Percentiles rank a stretch among this genome's conserved stretches.
phyloP scores from a whole-genome alignment of 2,888 invertebrate genomes.

The Argyresthia goedartella region DNA sequence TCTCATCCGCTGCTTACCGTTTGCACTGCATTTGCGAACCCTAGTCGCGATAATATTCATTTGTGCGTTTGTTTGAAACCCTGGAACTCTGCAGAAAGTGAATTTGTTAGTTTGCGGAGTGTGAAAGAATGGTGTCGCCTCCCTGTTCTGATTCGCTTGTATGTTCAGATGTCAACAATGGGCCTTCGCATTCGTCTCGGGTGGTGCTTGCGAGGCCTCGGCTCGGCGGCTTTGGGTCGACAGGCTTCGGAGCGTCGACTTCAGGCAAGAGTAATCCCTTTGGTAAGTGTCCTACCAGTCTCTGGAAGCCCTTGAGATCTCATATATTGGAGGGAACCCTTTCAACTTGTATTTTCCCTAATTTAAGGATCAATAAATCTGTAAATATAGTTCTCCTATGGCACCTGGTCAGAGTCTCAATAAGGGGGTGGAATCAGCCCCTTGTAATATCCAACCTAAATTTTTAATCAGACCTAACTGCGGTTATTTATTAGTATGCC shows the following conservation, averaged over 20 bases:
- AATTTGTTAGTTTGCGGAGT: neutral
- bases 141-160: neutral
- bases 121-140: neutral
- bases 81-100: no score
- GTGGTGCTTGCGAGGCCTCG: slow-evolving; percentile 58
- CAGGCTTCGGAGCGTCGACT: slow-evolving; percentile 39
- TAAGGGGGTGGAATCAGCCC: no score
- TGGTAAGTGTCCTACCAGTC: slow-evolving; percentile 38
- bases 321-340: no score
- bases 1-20: neutral
- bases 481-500: no score
- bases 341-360: no score
- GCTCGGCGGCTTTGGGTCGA: slow-evolving; percentile 51
- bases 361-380: no score
- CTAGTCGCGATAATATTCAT: neutral
- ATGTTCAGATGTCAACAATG: slow-evolving; percentile 36
- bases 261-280: slow-evolving; percentile 53
- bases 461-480: no score
- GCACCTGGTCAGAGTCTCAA: no score
- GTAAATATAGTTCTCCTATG: no score
- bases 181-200: slow-evolving; percentile 45
- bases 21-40: neutral
- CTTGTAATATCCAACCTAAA: no score
- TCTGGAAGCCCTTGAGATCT: no score
- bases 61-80: no score